Percentiles rank a stretch among this genome's conserved stretches.
These are phyloP conservation scores for Camptogramma bilineatum DNA, from an alignment of 2,888 invertebrate species.

Conservation along the genomic window DNA sequence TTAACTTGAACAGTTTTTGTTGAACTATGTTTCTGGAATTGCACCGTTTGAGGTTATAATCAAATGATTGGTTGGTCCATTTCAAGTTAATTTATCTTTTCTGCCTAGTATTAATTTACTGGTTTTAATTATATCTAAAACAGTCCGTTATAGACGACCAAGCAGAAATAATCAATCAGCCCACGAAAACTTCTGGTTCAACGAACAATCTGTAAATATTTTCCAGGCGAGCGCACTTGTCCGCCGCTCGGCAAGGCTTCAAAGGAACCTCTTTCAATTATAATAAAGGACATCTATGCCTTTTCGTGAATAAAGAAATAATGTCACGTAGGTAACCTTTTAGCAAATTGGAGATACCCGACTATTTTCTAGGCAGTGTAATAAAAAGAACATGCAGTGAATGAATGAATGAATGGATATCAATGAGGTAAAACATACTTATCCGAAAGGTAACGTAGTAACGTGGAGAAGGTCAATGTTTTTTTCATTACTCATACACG, in stretches of 20 bases:
- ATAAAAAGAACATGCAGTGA: not conserved
- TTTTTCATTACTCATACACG: too few species aligned
- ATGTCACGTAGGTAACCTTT: slow-evolving; percentile 43
- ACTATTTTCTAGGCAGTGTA: slow-evolving; percentile 34
- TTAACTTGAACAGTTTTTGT: slow-evolving; percentile 14
- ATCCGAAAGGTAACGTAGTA: too few species aligned
- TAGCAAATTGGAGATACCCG: slow-evolving; percentile 32
- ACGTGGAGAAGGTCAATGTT: too few species aligned
- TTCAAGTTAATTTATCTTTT: not conserved
- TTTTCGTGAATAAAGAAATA: slow-evolving; percentile 36
- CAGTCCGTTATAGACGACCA: slow-evolving; percentile 36
- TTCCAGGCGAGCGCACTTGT: slow-evolving; percentile 49
- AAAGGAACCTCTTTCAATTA: slow-evolving; percentile 51
- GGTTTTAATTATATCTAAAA: slow-evolving; percentile 28
- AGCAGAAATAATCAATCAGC: slow-evolving; percentile 46
- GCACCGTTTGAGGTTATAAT: slow-evolving; percentile 7
- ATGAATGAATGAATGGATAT: too few species aligned
- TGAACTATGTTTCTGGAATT: not conserved
- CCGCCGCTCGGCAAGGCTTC: slow-evolving; percentile 47
- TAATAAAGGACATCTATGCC: slow-evolving; percentile 36
- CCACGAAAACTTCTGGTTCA: slow-evolving; percentile 47
- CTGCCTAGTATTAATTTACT: not conserved
- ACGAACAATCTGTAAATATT: slow-evolving; percentile 53
- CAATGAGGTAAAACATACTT: too few species aligned
- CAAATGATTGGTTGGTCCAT: not conserved